Conservation (phyloP, 2,888 invertebrate species). For the Leptinotarsa peninsularis region DNA sequence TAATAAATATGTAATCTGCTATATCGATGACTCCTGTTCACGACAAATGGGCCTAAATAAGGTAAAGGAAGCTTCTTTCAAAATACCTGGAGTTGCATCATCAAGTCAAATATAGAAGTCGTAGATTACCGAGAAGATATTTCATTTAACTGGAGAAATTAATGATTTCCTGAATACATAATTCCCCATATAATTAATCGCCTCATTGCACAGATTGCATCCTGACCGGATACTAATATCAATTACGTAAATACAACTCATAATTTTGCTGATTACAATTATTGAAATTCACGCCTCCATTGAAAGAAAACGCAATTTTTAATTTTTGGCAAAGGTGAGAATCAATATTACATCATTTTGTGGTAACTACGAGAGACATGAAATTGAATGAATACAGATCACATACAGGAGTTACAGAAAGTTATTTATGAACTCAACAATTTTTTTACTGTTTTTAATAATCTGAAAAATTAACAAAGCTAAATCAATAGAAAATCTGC, state of each 20-base stretch:
- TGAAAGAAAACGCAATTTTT: neutral
- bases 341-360: neutral
- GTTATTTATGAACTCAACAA: no score
- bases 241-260: neutral
- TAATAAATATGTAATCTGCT: neutral
- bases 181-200: neutral
- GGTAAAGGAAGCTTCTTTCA: neutral
- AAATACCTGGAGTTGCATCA: neutral
- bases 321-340: neutral
- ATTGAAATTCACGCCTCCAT: neutral
- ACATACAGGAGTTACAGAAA: no score
- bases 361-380: no score
- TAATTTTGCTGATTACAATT: neutral
- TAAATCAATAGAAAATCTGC: no score
- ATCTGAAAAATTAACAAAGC: no score
- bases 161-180: conserved; percentile 10
- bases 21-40: neutral
- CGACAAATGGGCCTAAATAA: neutral
- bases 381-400: no score
- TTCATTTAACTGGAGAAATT: neutral
- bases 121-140: neutral
- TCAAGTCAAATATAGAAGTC: neutral
- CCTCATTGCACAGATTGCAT: conserved; percentile 1
- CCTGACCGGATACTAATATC: conserved; percentile 1
- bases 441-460: no score